A percentile compares a stretch with the other conserved stretches of the same genome.
phyloP scores from a whole-genome alignment of 2,113 vertebrate species.

The human region GRCh38 chr12:91342501-91343000 shows the following conservation, averaged over 20 bases:
- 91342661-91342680: slow-evolving; percentile 27
- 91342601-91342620: neutral
- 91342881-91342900: neutral
- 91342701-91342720: neutral
- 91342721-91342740: neutral
- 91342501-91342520: neutral
- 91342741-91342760: neutral
- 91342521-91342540: neutral
- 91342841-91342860: neutral
- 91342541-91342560: neutral
- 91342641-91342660: slow-evolving; percentile 39
- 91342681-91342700: slow-evolving; percentile 3
- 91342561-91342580: neutral
- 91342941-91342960: neutral
- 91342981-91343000: neutral
- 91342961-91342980: neutral
- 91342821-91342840: slow-evolving; percentile 11
- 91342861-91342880: neutral
- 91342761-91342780: neutral
- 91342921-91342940: neutral
- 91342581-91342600: neutral
- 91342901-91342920: neutral
- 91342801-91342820: neutral
- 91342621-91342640: slow-evolving; percentile 25
- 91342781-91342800: neutral